Evolutionary conservation across 2,888 invertebrate species (phyloP).

Genomic region (Artemia sinica): DNA sequence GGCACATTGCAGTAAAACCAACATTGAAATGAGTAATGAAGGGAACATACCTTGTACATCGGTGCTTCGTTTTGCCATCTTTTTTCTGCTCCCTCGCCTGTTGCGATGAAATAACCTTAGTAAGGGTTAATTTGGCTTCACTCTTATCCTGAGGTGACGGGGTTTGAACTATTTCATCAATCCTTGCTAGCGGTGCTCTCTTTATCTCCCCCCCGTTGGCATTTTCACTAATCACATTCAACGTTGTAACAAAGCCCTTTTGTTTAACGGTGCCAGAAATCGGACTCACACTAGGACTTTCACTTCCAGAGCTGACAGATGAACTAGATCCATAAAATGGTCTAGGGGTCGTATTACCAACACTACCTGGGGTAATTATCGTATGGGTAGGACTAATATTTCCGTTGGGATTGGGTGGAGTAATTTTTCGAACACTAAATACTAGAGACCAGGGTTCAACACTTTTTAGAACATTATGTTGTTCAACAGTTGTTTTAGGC

Average conservation of each 20-base stretch:
- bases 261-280: background rate
- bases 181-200: constrained; percentile 11
- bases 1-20: too few species aligned
- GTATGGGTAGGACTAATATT: constrained; percentile 17
- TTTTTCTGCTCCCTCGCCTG: background rate
- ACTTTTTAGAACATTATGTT: background rate
- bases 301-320: background rate
- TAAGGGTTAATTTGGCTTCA: background rate
- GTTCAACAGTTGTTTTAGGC: constrained; percentile 6
- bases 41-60: too few species aligned
- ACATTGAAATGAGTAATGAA: too few species aligned
- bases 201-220: background rate
- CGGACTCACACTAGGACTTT: background rate
- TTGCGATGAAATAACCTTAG: background rate
- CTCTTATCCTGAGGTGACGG: constrained; percentile 4
- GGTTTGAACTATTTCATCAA: constrained; percentile 4
- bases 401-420: constrained; percentile 20
- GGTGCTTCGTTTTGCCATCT: background rate
- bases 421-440: constrained; percentile 17
- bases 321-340: constrained; percentile 23
- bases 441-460: constrained; percentile 21
- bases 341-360: constrained; percentile 25
- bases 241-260: constrained; percentile 2
- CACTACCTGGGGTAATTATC: constrained; percentile 20
- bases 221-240: constrained; percentile 8